Evolutionary conservation across 1,140 invertebrate species (phyloP), one percentile per base, ranked within the genome.

Genomic region (Homarus americanus): DNA sequence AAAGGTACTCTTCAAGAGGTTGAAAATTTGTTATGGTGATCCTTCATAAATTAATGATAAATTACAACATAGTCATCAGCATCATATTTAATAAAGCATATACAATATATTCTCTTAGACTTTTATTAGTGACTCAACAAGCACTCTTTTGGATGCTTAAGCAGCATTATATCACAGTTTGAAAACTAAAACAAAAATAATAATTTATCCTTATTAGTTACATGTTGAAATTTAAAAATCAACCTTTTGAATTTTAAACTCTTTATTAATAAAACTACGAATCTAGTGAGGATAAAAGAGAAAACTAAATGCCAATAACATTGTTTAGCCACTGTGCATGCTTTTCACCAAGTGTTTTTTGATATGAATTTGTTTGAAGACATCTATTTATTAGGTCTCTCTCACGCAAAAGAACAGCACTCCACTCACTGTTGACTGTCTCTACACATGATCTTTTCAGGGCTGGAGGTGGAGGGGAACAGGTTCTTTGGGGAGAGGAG

Each of bases 361-460:
- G 87, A n/a, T 89, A 89, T 28, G 87, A 73, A n/a, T 73, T 41
- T 15, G 38, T 89, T 1, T 73, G 63, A 28, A 82, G 78, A 89
- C 78, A 89, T 73, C 17, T 89, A 32, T 82, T 82, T 10, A 89
- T 75, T 28, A 89, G 63, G n/a, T 72, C 78, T 49, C 79, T 72
- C 63, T 89, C 87, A 75, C 78, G 63, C 28, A 89, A 79, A 44
- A 89, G 87, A 24, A 79, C 78, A 38, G 87, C 58, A 79, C 87
- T 85, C 91, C 91, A 92, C 5, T 83, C 91, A 83, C 91, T 78
- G 38, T 87, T 87, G 15, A 92, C 73, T 7, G 87, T 92, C 58
- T 92, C 91, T 44, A 92, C 86, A 44, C 91, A 92, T 1, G 86
- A 89, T 40, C 91, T 49, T 41, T 92, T 92, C 32, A 92, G 24